These are phyloP conservation scores for Megaptera novaeangliae DNA, from an alignment of 2,113 vertebrate genomes.

Conservation along the genomic window DNA sequence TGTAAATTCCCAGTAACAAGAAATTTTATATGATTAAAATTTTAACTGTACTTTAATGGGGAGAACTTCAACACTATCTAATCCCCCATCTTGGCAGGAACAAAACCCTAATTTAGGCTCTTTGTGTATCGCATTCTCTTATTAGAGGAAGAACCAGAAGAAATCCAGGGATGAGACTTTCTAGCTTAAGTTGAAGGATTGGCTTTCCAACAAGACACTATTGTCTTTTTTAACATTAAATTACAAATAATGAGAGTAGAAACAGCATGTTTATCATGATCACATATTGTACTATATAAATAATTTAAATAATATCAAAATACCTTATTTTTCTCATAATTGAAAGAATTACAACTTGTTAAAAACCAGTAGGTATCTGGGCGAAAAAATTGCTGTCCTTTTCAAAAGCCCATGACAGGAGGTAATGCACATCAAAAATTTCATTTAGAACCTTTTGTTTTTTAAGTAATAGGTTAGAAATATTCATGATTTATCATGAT, in stretches of 20 bases:
- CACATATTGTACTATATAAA: neutral
- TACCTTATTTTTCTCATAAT: neutral
- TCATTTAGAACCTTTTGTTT: neutral
- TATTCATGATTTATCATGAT: neutral
- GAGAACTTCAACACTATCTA: neutral
- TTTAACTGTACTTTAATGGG: neutral
- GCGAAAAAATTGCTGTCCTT: neutral
- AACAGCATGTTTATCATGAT: neutral
- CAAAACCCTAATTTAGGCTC: neutral
- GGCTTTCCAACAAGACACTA: neutral
- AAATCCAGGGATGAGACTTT: neutral
- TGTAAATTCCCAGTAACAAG: neutral
- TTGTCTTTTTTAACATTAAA: neutral
- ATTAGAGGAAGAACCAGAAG: neutral
- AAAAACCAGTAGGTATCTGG: neutral
- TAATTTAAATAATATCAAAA: neutral
- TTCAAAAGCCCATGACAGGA: neutral
- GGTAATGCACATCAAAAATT: neutral
- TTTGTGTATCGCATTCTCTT: neutral
- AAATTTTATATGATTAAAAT: neutral
- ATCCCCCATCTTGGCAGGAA: too few species aligned
- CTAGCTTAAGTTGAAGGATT: neutral
- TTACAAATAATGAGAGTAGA: neutral
- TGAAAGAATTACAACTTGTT: neutral
- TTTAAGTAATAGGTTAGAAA: neutral